A percentile compares a stretch with the other conserved stretches of the same genome.
These are phyloP conservation scores for Phalanger gymnotis DNA, from an alignment of 2,797 vertebrate species.

Conservation along the genomic window DNA sequence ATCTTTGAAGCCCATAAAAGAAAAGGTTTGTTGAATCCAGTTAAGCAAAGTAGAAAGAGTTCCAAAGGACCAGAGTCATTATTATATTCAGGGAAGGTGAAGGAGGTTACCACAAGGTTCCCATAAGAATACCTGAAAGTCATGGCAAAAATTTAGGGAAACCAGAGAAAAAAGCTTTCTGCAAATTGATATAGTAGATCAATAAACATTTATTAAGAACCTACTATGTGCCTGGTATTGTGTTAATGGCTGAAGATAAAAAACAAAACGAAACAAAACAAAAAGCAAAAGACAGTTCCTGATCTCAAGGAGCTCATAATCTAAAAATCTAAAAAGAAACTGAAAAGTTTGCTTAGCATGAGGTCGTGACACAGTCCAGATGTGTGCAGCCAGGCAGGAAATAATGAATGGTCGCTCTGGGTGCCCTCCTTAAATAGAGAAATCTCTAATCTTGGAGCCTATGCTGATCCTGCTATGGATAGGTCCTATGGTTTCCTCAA, in stretches of 20 bases:
- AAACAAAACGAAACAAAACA: not conserved
- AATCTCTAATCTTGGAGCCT: not conserved
- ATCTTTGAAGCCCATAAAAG: not conserved
- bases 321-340: not conserved
- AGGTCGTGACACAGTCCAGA: not conserved
- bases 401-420: not conserved
- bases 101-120: not conserved
- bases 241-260: not conserved
- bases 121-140: not conserved
- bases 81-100: not conserved
- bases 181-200: constrained; percentile 4
- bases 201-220: constrained; percentile 6
- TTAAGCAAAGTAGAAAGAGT: not conserved
- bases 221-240: not conserved
- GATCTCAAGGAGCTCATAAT: not conserved
- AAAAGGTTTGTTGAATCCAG: not conserved
- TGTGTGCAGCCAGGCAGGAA: not conserved
- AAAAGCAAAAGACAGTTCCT: not conserved
- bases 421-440: not conserved
- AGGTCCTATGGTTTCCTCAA: not conserved
- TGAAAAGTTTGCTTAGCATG: not conserved
- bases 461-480: not conserved
- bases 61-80: not conserved
- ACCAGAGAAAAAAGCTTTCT: not conserved
- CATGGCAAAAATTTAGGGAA: not conserved